Percentiles rank a stretch among this genome's conserved stretches.
phyloP scores from a whole-genome alignment of 2,113 vertebrate species.

The Pitta sordida region DNA sequence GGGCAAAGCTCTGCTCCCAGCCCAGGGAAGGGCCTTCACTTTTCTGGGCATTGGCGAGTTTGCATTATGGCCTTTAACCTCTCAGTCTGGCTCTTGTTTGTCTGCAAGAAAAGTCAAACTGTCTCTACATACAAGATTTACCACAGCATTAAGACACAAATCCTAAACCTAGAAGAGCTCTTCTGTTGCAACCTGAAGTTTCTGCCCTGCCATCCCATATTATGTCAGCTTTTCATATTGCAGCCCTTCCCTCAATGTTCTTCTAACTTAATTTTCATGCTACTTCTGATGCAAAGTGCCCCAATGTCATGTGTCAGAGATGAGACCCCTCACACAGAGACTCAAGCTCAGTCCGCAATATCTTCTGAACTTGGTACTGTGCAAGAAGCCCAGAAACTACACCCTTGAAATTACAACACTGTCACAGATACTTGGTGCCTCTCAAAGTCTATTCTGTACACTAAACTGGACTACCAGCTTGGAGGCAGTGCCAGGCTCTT shows the following conservation, averaged over 20 bases:
- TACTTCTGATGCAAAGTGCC: background rate
- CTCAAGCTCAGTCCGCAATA: background rate
- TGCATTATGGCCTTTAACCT: background rate
- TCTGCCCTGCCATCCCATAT: background rate
- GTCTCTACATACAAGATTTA: background rate
- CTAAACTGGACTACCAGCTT: background rate
- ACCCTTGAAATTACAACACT: background rate
- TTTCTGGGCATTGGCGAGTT: background rate
- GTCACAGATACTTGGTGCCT: background rate
- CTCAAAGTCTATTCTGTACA: background rate
- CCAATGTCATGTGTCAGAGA: background rate
- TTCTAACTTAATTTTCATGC: background rate
- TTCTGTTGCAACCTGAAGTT: background rate
- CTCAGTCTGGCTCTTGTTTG: background rate
- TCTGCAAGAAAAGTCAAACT: background rate
- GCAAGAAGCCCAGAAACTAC: background rate
- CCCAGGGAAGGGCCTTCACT: background rate
- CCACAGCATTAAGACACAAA: background rate
- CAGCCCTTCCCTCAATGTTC: background rate
- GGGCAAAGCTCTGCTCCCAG: background rate
- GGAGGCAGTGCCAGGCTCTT: background rate
- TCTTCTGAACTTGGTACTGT: background rate
- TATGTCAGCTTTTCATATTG: background rate
- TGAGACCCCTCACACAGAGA: background rate
- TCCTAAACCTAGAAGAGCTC: background rate